A percentile compares a stretch with the other conserved stretches of the same genome.
These are phyloP conservation scores for Urophycis tenuis DNA, from an alignment of 2,797 vertebrate species.

Conservation along the genomic window DNA sequence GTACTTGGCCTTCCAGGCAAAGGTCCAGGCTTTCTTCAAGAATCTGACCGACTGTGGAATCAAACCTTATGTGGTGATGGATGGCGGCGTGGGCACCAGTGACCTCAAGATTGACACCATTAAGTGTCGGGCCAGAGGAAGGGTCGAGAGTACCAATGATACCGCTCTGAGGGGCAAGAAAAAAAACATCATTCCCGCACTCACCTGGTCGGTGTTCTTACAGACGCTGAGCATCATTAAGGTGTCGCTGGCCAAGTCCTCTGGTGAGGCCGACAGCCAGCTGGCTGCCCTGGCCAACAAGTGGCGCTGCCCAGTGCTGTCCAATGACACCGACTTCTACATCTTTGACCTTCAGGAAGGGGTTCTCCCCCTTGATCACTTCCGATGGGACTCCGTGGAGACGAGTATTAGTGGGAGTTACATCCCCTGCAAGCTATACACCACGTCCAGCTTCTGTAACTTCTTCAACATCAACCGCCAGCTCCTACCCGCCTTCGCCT, in stretches of 20 bases:
- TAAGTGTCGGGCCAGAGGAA: constrained; percentile 58
- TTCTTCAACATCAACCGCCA: background rate
- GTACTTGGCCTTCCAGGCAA: constrained; percentile 58
- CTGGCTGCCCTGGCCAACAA: too few relatives aligned
- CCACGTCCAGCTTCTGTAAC: background rate
- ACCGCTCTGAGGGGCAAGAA: constrained; percentile 42
- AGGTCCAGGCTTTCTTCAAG: background rate
- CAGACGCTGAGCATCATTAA: constrained; percentile 68
- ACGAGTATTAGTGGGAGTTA: too few relatives aligned
- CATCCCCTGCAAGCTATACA: background rate
- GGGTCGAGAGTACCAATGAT: constrained; percentile 53
- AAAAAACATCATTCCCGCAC: constrained; percentile 54
- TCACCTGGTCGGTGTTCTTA: constrained; percentile 64
- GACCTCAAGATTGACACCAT: constrained; percentile 66
- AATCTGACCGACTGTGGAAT: constrained; percentile 51
- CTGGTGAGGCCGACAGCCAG: too few relatives aligned
- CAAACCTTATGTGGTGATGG: constrained; percentile 70
- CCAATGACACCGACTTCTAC: too few relatives aligned
- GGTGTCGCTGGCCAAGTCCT: constrained; percentile 72
- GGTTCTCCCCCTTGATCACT: too few relatives aligned
- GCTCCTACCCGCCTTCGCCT: background rate
- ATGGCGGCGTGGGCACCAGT: constrained; percentile 67
- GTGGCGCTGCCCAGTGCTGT: too few relatives aligned
- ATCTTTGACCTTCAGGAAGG: too few relatives aligned
- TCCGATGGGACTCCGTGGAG: too few relatives aligned